phyloP scores from a whole-genome alignment of 2,888 invertebrate genomes.

The Ectobius pallidus region DNA sequence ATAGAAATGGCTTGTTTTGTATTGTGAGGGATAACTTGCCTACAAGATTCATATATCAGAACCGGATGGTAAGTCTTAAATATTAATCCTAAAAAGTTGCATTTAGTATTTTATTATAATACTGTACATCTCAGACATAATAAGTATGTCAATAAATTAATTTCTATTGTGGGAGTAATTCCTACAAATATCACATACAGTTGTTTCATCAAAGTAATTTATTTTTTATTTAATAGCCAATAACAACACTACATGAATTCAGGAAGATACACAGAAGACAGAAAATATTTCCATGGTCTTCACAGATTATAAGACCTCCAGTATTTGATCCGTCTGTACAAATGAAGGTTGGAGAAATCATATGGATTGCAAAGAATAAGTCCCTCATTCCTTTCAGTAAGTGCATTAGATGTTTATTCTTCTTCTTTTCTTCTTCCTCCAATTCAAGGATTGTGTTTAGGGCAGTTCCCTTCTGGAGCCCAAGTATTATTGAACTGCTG shows the following conservation, averaged over 20 bases:
- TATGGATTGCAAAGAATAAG: constrained; percentile 37
- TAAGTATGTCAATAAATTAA: no score
- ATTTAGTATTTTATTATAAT: no score
- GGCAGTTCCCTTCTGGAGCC: no score
- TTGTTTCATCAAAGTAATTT: no score
- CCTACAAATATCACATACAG: no score
- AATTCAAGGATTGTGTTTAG: no score
- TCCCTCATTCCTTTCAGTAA: constrained; percentile 36
- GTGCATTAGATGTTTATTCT: no score
- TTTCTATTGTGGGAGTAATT: no score
- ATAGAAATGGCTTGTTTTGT: constrained; percentile 63
- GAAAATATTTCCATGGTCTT: constrained; percentile 31
- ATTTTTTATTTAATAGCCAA: no score
- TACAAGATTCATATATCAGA: constrained; percentile 51
- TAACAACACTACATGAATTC: constrained; percentile 36
- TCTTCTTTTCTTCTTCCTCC: no score
- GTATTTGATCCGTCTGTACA: constrained; percentile 18
- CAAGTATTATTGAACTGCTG: no score
- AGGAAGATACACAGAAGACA: constrained; percentile 16
- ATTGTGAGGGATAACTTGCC: constrained; percentile 65
- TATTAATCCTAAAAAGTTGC: constrained; percentile 24
- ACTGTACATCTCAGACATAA: no score
- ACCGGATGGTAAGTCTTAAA: constrained; percentile 48
- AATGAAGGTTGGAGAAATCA: constrained; percentile 31
- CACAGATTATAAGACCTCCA: not conserved